These are phyloP conservation scores for Xanthia icteritia DNA, from an alignment of 2,888 invertebrate genomes.

Conservation along the genomic window DNA sequence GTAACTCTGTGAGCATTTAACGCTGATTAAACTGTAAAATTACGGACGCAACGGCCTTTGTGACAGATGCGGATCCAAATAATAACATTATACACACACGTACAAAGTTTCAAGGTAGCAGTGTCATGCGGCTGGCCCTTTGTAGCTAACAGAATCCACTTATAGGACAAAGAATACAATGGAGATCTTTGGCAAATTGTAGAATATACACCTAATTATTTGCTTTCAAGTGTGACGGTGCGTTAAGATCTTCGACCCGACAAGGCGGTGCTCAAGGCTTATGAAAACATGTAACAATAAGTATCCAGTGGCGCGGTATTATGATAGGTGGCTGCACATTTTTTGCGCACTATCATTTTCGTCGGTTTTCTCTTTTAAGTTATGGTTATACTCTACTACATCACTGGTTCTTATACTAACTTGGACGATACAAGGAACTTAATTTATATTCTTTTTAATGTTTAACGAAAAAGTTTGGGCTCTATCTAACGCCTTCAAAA, in stretches of 20 bases:
- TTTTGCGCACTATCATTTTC: conserved; percentile 58
- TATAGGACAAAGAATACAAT: conserved; percentile 86
- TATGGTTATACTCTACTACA: background rate
- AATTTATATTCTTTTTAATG: conserved; percentile 28
- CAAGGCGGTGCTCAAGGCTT: conserved; percentile 87
- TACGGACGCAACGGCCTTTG: conserved; percentile 87
- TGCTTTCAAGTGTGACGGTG: conserved; percentile 84
- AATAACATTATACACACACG: conserved; percentile 89
- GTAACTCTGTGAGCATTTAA: conserved; percentile 88
- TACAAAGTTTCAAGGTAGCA: conserved; percentile 78
- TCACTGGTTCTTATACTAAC: background rate
- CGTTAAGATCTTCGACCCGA: conserved; percentile 81
- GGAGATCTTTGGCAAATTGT: conserved; percentile 89
- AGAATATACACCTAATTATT: conserved; percentile 90
- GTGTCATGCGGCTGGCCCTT: conserved; percentile 84
- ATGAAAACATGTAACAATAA: conserved; percentile 87
- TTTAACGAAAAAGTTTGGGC: conserved; percentile 14
- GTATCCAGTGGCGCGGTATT: conserved; percentile 76
- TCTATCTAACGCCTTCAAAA: conserved; percentile 26
- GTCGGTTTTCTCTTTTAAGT: conserved; percentile 23
- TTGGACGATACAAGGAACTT: conserved; percentile 5
- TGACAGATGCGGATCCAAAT: conserved; percentile 89
- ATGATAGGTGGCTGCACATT: conserved; percentile 77
- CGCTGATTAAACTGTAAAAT: conserved; percentile 91
- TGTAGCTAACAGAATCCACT: conserved; percentile 86